A percentile compares a stretch with the other conserved stretches of the same genome.
Evolutionary conservation across 1,140 invertebrate species (phyloP).

Genomic region (Dendrolimus punctatus): DNA sequence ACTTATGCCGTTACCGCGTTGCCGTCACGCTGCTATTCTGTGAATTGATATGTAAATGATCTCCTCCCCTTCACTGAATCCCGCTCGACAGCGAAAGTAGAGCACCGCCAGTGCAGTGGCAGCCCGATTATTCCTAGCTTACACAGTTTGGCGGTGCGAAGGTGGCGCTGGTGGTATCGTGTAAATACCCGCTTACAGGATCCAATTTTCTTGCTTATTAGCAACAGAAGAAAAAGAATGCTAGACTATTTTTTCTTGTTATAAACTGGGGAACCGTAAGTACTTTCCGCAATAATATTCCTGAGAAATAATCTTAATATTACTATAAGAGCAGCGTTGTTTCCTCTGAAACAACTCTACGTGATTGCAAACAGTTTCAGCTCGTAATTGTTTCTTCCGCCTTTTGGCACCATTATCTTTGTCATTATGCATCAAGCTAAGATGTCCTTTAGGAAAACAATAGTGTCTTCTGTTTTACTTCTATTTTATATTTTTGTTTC

Average conservation of each 20-base stretch:
- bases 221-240: constrained; percentile 4
- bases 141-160: too few species aligned
- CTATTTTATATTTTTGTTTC: too few species aligned
- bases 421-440: constrained; percentile 45
- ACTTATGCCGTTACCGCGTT: too few species aligned
- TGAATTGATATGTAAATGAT: too few species aligned
- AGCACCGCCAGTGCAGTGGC: too few species aligned
- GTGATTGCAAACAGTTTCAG: constrained; percentile 36
- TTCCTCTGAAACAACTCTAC: constrained; percentile 30
- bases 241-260: constrained; percentile 9
- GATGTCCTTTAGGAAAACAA: neutral
- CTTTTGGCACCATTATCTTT: constrained; percentile 53
- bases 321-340: constrained; percentile 30
- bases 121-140: too few species aligned
- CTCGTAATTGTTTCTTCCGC: constrained; percentile 57
- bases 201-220: neutral
- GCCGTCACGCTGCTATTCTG: too few species aligned
- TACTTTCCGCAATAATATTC: constrained; percentile 26
- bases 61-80: too few species aligned
- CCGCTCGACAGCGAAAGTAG: too few species aligned
- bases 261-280: constrained; percentile 4
- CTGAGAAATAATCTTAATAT: constrained; percentile 30
- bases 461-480: too few species aligned
- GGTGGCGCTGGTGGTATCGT: too few species aligned
- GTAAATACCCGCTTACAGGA: neutral